Conservation (phyloP, 2,113 vertebrate species). For the Pungitius pungitius region DNA sequence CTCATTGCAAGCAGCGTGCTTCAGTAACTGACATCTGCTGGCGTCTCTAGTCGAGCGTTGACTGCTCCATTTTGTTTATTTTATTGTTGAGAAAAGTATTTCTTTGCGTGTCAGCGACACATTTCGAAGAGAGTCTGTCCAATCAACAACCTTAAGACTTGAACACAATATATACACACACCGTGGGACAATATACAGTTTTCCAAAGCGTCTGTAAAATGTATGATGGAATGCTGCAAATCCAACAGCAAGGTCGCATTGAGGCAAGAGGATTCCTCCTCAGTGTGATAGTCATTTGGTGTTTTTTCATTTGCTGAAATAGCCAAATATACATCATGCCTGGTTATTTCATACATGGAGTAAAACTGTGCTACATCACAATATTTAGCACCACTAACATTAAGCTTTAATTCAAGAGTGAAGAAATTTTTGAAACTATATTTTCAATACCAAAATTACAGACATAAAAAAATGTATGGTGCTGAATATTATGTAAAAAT, state of each 20-base stretch:
- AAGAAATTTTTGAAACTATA: conserved; percentile 9
- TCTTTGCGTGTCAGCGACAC: not conserved
- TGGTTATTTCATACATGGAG: not conserved
- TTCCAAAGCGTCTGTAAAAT: not conserved
- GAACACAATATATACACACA: not conserved
- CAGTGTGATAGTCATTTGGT: not conserved
- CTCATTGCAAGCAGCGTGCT: not conserved
- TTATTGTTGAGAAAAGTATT: not conserved
- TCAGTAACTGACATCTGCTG: conserved; percentile 19
- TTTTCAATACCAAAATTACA: conserved; percentile 1
- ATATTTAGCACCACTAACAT: conserved; percentile 12
- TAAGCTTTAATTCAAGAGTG: not conserved
- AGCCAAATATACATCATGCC: not conserved
- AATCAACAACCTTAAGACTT: not conserved
- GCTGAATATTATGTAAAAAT: not conserved
- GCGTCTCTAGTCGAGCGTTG: conserved; percentile 2
- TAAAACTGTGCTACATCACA: not conserved
- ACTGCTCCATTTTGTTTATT: conserved; percentile 7
- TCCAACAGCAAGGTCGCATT: not conserved
- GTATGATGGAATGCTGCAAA: not conserved
- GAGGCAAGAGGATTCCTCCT: not conserved
- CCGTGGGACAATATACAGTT: not conserved
- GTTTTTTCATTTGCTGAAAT: not conserved
- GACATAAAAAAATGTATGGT: not conserved
- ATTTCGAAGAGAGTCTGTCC: not conserved